Base-by-base conservation (phyloP, 1,140 invertebrate species). In the Hypothenemus hampei region DNA sequence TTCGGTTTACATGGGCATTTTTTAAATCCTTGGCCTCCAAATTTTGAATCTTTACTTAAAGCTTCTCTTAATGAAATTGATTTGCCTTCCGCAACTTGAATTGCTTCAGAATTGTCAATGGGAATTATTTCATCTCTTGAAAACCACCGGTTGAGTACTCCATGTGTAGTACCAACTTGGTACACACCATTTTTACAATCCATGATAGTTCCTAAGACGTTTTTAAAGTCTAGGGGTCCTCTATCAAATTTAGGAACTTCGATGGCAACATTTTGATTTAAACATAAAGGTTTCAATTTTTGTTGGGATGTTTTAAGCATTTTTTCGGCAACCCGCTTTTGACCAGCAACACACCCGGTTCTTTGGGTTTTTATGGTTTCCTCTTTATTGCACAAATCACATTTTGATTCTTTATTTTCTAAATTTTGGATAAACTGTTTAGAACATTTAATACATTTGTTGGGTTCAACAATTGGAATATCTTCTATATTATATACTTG, bases 291-390 rank as follows among this genome's bases (percentile, higher is more conserved):
- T 59, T 46, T 57, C 11, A 64, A 59, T 57, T 62, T 65, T 36
- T 64, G 55, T 35, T 52, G 43, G n/a, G 57, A 49, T 6, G 19
- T 24, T 15, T 57, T 33, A 39, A 47, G 31, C 56, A 60, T 64
- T 64, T 66, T 61, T 23, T 64, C 58, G 44, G 62, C 60, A 19
- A 58, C 58, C 48, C 58, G 54, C 57, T 60, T 60, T 58, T 62
- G 57, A 41, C 57, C 57, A 16, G 43, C 13, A 29, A 56, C 41
- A 35, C 51, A 58, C 35, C 62, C 33, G 36, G 26, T 58, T 47
- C 59, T 63, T 61, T 63, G 50, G 24, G 21, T 23, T 33, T 47
- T 23, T 35, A 63, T 52, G 26, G 41, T 59, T 45, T 29, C 45
- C 63, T 65, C 58, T n/a, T 61, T 65, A 35, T 41, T 21, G 20